Conservation (phyloP, 2,888 invertebrate genomes). For the Protula sp. region DNA sequence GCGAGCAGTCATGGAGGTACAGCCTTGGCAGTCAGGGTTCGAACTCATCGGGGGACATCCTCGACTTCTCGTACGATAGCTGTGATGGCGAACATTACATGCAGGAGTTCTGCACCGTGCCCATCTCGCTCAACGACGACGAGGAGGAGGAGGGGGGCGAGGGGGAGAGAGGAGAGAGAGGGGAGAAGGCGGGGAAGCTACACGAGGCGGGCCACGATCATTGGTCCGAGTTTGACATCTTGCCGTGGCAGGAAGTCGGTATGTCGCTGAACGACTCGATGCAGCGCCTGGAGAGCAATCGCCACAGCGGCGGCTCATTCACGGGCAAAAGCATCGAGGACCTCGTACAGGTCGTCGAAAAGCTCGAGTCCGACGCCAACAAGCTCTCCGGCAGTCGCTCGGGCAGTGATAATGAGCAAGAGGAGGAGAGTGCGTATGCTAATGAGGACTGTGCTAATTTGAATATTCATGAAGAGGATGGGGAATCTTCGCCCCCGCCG, state of each 20-base stretch:
- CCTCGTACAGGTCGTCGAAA: too few relatives aligned
- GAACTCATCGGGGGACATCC: conserved; percentile 47
- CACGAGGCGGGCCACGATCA: background rate
- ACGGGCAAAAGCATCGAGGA: background rate
- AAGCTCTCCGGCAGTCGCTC: background rate
- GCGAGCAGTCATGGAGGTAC: conserved; percentile 36
- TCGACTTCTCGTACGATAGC: conserved; percentile 49
- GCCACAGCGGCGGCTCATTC: too few relatives aligned
- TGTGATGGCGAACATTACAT: conserved; percentile 29
- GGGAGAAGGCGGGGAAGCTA: background rate
- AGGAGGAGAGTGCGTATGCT: background rate
- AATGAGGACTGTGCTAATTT: background rate
- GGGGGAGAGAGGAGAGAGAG: background rate
- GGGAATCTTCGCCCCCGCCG: background rate
- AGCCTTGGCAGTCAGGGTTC: conserved; percentile 45
- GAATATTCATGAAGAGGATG: background rate
- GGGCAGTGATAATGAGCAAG: background rate
- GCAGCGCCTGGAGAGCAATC: background rate
- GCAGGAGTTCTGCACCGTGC: background rate
- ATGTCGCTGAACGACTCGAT: background rate
- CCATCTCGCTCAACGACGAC: background rate
- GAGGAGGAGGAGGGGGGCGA: background rate
- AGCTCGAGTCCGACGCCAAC: background rate
- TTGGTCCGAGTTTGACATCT: background rate
- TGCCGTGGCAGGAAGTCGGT: background rate